These are phyloP conservation scores for Thera britannica DNA, from an alignment of 2,888 invertebrate species.

Conservation along the genomic window DNA sequence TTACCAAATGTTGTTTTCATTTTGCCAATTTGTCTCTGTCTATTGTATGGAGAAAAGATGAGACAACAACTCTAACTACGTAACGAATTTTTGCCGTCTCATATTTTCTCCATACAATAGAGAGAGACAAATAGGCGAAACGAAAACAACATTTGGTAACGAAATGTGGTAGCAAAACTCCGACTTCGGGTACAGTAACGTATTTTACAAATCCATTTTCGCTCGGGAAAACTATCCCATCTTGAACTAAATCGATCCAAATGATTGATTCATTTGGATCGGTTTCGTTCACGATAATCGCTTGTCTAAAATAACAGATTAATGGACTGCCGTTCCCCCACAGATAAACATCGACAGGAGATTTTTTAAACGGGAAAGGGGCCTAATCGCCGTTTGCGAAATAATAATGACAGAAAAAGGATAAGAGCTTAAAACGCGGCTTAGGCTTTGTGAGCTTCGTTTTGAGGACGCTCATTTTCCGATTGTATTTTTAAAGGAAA, in stretches of 20 bases:
- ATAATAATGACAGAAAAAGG: slow-evolving; percentile 25
- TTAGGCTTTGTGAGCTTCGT: slow-evolving; percentile 9
- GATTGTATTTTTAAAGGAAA: slow-evolving; percentile 5
- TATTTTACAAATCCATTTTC: too few species aligned
- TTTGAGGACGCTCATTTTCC: slow-evolving; percentile 5
- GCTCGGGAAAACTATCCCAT: too few species aligned
- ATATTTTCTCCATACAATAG: too few species aligned
- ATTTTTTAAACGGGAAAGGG: slow-evolving; percentile 35
- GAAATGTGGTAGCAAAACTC: too few species aligned
- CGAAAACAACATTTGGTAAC: too few species aligned
- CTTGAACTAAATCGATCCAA: background rate
- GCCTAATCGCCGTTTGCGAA: slow-evolving; percentile 28
- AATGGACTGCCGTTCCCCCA: slow-evolving; percentile 44
- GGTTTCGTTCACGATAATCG: slow-evolving; percentile 4
- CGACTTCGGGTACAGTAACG: too few species aligned
- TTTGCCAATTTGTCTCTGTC: too few species aligned
- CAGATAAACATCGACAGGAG: slow-evolving; percentile 55
- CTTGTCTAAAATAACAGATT: slow-evolving; percentile 32
- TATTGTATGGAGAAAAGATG: too few species aligned
- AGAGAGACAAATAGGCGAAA: too few species aligned
- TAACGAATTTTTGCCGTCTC: too few species aligned
- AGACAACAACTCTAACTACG: too few species aligned
- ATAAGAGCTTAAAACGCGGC: slow-evolving; percentile 18
- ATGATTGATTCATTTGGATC: background rate
- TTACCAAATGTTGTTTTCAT: too few species aligned